Evolutionary conservation across 2,888 invertebrate species (phyloP).

Genomic region (Criorhina ranunculi): DNA sequence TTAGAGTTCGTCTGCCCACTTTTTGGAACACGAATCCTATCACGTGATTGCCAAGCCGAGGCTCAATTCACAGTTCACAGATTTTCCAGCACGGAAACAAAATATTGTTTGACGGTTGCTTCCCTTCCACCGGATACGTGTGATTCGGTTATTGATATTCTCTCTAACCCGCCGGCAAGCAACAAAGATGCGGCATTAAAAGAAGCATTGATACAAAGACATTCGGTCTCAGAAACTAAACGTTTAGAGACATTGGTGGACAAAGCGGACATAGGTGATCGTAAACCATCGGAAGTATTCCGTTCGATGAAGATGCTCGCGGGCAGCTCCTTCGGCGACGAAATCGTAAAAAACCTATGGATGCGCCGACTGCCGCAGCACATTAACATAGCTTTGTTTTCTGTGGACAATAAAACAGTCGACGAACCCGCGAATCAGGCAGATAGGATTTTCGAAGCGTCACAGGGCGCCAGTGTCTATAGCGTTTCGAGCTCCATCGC

Average conservation of each 20-base stretch:
- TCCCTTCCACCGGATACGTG: conserved; percentile 11
- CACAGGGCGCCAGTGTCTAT: not conserved
- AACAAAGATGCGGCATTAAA: not conserved
- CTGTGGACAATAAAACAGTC: not conserved
- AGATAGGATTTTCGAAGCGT: conserved; percentile 3
- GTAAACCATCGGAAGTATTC: conserved; percentile 13
- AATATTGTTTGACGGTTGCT: conserved; percentile 2
- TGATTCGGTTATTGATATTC: not conserved
- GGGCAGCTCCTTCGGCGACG: not conserved
- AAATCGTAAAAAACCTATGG: conserved; percentile 6
- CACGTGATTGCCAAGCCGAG: too few species aligned
- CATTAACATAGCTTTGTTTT: conserved; percentile 18
- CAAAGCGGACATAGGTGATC: conserved; percentile 14
- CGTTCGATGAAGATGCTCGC: conserved; percentile 6
- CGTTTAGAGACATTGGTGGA: conserved; percentile 1
- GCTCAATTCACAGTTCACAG: not conserved
- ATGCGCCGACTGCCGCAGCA: conserved; percentile 5
- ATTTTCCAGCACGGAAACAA: not conserved
- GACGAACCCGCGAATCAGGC: not conserved
- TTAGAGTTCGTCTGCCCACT: conserved; percentile 8
- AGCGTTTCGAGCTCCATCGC: too few species aligned
- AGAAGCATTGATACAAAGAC: not conserved
- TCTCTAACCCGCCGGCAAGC: not conserved
- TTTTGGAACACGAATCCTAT: conserved; percentile 28
- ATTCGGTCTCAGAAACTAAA: conserved; percentile 24